Conservation (phyloP, 2,888 invertebrate species). For the Aelia acuminata region DNA sequence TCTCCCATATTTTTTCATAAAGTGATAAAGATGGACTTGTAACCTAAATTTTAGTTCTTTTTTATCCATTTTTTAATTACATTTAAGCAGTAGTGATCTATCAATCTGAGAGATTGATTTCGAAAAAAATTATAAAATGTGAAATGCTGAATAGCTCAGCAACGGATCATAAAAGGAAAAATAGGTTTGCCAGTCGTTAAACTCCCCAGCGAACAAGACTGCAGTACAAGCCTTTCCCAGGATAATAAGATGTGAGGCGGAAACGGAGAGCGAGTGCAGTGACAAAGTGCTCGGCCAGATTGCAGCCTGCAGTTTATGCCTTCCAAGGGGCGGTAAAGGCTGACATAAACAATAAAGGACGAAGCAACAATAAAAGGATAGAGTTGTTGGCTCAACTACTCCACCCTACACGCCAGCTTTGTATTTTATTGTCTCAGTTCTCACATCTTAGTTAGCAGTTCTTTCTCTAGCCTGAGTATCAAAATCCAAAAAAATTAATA, state of each 20-base stretch:
- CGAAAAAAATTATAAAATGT: too few species aligned
- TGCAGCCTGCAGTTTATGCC: constrained; percentile 5
- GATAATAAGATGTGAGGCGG: not conserved
- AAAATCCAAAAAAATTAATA: too few species aligned
- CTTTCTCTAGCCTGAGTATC: not conserved
- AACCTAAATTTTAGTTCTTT: too few species aligned
- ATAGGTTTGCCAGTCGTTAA: not conserved
- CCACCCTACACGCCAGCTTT: not conserved
- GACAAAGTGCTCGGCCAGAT: constrained; percentile 5
- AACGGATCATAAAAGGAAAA: not conserved
- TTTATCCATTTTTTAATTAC: too few species aligned
- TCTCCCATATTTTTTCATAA: too few species aligned
- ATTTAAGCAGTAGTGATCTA: too few species aligned
- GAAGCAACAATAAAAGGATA: constrained; percentile 17
- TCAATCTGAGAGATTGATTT: too few species aligned
- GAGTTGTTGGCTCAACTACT: not conserved
- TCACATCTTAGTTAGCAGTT: not conserved
- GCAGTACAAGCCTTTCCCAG: not conserved
- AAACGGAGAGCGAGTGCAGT: not conserved
- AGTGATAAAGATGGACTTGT: too few species aligned
- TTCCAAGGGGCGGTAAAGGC: not conserved
- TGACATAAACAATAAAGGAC: constrained; percentile 37
- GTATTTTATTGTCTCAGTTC: not conserved
- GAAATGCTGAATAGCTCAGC: not conserved
- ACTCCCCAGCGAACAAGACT: not conserved